Evolutionary conservation across 1,140 invertebrate genomes (phyloP).

Genomic region (Mactra quadrangularis): DNA sequence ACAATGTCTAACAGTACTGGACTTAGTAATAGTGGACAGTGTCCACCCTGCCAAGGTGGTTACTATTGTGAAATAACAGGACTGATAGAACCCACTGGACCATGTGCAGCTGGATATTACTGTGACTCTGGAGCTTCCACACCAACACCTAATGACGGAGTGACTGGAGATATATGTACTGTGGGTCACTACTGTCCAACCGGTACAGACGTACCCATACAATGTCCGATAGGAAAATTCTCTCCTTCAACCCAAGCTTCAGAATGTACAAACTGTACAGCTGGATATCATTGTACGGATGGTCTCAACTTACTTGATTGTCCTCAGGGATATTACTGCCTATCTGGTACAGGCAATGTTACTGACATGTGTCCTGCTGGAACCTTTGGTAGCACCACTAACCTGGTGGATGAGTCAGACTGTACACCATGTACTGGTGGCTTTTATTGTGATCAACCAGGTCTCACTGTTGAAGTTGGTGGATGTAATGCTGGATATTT

Average conservation of each 20-base stretch:
- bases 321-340: constrained; percentile 79
- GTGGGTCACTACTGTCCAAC: constrained; percentile 78
- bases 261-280: constrained; percentile 77
- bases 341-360: constrained; percentile 75
- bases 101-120: constrained; percentile 79
- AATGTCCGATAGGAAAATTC: constrained; percentile 79
- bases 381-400: constrained; percentile 75
- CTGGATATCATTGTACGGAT: constrained; percentile 77
- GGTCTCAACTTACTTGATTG: constrained; percentile 76
- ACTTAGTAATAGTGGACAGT: constrained; percentile 69
- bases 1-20: constrained; percentile 80
- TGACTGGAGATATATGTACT: constrained; percentile 74
- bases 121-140: constrained; percentile 69
- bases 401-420: constrained; percentile 71
- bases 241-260: constrained; percentile 76
- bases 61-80: constrained; percentile 79
- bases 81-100: constrained; percentile 74
- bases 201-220: constrained; percentile 73
- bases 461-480: constrained; percentile 73
- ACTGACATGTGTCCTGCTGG: constrained; percentile 79
- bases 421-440: constrained; percentile 80
- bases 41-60: constrained; percentile 75
- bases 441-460: constrained; percentile 74
- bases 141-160: constrained; percentile 72
- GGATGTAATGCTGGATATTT: constrained; percentile 79